Base-by-base conservation (phyloP, 2,113 vertebrate genomes). In the Callorhinus ursinus region DNA sequence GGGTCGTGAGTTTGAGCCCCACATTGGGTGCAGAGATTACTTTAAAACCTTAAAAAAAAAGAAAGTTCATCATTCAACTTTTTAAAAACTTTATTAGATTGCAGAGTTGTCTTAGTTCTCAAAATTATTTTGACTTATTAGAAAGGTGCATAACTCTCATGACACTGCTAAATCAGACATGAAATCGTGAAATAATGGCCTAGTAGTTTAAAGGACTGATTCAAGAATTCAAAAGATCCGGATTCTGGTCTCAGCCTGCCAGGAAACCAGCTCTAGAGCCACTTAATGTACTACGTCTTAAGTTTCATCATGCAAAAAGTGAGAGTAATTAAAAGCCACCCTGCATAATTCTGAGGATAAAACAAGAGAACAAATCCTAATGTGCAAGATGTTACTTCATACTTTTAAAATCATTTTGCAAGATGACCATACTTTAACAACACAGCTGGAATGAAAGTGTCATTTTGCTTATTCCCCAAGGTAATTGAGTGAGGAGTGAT, bases 61-160 rank as follows among this genome's bases (percentile, higher is more conserved):
- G 53, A 84, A 92, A 72, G 3, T 65, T 82, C n/a, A 82, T 71
- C 76, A 82, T 90, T 77, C 57, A 53, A 90, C 74, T 85, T 79
- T 72, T 76, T 59, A 39, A 16, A 16, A 69, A 72, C 72, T 72
- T 46, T 33, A 61, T 36, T 31, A 69, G 72, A 77, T 4, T 67
- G 22, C n/a, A 61, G 11, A 42, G 26, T 84, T 84, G 42, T 8
- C 55, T 77, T 51, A 39, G 71, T 72, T 81, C 31, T 91, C 53
- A 79, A 86, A 59, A 67, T 93, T 72, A 92, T 87, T 72, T 97
- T 86, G n/a, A 82, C 28, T 86, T 42, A 90, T 79, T 51, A 72
- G 59, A 86, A 95, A 79, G 16, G 24, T 46, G 1, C 22, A 24
- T 63, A 63, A 80, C 79, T 92, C 88, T n/a, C 11, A 65, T 49